Percentiles rank a stretch among this genome's conserved stretches.
phyloP scores from a whole-genome alignment of 2,797 vertebrate genomes.

The Macropodus opercularis region DNA sequence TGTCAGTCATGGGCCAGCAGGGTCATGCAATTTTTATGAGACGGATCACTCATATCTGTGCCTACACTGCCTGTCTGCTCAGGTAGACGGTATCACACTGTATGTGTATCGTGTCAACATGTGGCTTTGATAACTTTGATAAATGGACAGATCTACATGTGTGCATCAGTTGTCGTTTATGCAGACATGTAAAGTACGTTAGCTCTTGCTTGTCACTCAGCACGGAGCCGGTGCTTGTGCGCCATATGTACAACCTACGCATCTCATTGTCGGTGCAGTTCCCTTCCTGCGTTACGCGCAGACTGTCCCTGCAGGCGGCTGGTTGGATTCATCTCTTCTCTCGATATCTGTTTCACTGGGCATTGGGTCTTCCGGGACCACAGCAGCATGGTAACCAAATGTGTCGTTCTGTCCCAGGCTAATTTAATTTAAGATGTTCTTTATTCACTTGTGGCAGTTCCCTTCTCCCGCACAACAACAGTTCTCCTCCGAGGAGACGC shows the following conservation, averaged over 20 bases:
- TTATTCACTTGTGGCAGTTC: constrained; percentile 11
- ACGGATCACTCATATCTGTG: constrained; percentile 23
- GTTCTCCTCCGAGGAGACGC: constrained; percentile 9
- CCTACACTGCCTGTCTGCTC: constrained; percentile 6
- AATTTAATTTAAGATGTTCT: constrained; percentile 34
- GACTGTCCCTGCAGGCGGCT: constrained; percentile 7
- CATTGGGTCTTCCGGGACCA: neutral
- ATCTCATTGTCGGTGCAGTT: constrained; percentile 3
- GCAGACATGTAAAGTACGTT: neutral
- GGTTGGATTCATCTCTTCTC: constrained; percentile 13
- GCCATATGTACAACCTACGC: neutral
- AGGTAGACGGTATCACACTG: constrained; percentile 1
- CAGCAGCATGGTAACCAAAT: constrained; percentile 21
- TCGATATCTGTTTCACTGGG: constrained; percentile 27
- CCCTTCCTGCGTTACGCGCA: neutral
- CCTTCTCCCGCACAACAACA: constrained; percentile 3
- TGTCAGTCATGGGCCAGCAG: constrained; percentile 34
- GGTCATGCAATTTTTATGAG: constrained; percentile 29
- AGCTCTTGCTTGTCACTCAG: neutral
- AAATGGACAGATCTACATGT: neutral
- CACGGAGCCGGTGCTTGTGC: too few relatives aligned
- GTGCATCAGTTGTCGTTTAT: neutral
- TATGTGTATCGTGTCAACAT: neutral
- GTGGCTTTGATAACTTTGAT: neutral
- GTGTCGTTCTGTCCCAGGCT: constrained; percentile 18